Base-by-base conservation (phyloP, 2,888 invertebrate genomes). In the Crepidodera aurea region DNA sequence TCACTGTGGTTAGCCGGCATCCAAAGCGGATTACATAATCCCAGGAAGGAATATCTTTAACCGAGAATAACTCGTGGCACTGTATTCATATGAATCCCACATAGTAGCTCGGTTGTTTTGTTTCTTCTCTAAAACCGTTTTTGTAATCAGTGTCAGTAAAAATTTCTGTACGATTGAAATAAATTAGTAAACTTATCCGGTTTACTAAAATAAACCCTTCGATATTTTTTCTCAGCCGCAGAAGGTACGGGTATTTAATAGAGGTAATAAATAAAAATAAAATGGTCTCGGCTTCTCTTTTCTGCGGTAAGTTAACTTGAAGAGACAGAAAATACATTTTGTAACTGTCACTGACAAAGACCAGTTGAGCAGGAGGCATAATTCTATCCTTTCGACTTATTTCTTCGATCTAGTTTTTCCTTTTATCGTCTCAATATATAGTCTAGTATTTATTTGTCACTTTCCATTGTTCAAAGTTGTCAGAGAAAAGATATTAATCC, bases 271-370 rank as follows among this genome's bases (percentile, higher is more conserved):
- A 62, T 69, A 63, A 67, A 68, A 68, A 69, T 66, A 67, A 68
- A 65, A 68, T 66, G 60, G 67, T 66, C 62, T 61, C 60, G 68
- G 64, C 64, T 67, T 64, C 63, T 66, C 64, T 60, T 62, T 66
- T 60, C 40, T 56, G 57, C 62, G 63, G 65, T 68, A 66, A 68
- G 62, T 71, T 69, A 69, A 71, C 68, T 64, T 65, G 62, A 64
- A 69, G 66, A 67, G 68, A 66, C 69, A 64, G 69, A 62, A 66
- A 65, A 69, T 68, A 69, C 68, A 67, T 69, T 69, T 69, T 64
- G 66, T 50, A 64, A 65, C 68, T 71, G 69, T 71, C 71, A 71
- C 61, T 65, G 65, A 66, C 69, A 71, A 69, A 69, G 65, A 67
- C 63, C 69, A 68, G 50, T 51, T 62, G 53, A 48, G 40, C 51